Percentiles rank a stretch among this genome's conserved stretches.
phyloP scores from a whole-genome alignment of 2,888 invertebrate genomes.

The Mayetiola destructor region DNA sequence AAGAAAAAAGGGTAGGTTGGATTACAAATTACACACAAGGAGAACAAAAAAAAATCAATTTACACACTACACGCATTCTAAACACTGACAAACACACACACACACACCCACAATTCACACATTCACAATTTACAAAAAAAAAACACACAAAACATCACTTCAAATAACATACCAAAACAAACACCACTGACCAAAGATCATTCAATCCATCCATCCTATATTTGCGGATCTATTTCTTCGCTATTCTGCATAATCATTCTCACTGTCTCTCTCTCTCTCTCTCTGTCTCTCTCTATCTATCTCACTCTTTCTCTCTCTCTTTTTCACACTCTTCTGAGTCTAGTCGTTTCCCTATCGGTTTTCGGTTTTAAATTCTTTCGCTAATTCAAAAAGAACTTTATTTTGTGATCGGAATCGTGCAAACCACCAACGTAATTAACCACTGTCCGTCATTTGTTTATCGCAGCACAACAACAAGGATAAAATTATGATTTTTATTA shows the following conservation, averaged over 20 bases:
- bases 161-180: too few relatives aligned
- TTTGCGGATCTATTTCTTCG: slow-evolving; percentile 19
- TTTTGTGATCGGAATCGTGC: too few relatives aligned
- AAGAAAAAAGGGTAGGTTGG: slow-evolving; percentile 78
- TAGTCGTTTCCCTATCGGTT: too few relatives aligned
- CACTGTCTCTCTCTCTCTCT: slow-evolving; percentile 8
- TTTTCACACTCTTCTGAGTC: too few relatives aligned
- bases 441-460: too few relatives aligned
- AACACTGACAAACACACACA: not conserved
- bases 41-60: not conserved
- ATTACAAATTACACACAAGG: not conserved
- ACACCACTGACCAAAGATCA: too few relatives aligned
- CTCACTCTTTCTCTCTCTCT: slow-evolving; percentile 14
- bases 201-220: not conserved
- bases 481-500: too few relatives aligned
- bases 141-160: too few relatives aligned
- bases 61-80: not conserved
- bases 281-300: slow-evolving; percentile 14
- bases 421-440: too few relatives aligned
- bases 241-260: slow-evolving; percentile 16
- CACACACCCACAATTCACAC: not conserved
- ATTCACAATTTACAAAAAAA: not conserved
- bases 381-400: too few relatives aligned
- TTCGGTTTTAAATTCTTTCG: too few relatives aligned
- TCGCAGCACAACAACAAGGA: too few relatives aligned